These are phyloP conservation scores for Montipora sp. DNA, from an alignment of 64 coral and sea anemone species.

Conservation along the genomic window DNA sequence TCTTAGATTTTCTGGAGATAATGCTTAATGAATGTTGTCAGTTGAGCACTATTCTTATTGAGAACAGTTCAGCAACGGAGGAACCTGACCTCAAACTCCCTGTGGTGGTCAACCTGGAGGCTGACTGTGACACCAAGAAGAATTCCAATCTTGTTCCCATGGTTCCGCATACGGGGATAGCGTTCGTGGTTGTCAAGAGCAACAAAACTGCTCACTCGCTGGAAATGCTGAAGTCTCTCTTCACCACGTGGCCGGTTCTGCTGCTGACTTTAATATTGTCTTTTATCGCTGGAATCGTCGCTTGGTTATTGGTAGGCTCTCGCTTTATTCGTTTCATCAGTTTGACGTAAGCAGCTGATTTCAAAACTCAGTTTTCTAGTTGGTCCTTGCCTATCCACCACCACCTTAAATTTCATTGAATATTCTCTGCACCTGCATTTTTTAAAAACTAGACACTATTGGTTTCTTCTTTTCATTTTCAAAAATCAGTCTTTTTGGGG, in stretches of 20 bases:
- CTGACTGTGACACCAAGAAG: constrained; percentile 8
- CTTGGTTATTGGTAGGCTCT: constrained; percentile 57
- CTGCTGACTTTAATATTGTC: constrained; percentile 60
- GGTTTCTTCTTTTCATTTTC: no score
- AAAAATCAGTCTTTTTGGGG: no score
- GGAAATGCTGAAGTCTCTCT: constrained; percentile 34
- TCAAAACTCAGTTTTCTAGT: no score
- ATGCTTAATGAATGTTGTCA: constrained; percentile 25
- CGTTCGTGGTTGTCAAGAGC: constrained; percentile 52
- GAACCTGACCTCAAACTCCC: constrained; percentile 49
- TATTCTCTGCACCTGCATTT: no score
- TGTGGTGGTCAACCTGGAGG: constrained; percentile 56
- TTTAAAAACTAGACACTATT: no score
- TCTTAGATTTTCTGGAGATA: constrained; percentile 3
- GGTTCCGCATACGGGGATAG: constrained; percentile 59
- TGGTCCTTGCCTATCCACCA: no score
- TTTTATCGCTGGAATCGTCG: constrained; percentile 61
- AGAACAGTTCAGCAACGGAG: neutral
- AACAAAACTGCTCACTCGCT: constrained; percentile 23
- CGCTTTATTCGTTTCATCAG: no score
- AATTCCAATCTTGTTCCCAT: constrained; percentile 60
- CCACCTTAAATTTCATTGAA: no score
- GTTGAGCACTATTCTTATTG: neutral
- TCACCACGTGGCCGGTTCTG: constrained; percentile 66
- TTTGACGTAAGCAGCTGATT: no score